Base-by-base conservation (phyloP, 1,140 invertebrate genomes). In the Leptinotarsa defecta region DNA sequence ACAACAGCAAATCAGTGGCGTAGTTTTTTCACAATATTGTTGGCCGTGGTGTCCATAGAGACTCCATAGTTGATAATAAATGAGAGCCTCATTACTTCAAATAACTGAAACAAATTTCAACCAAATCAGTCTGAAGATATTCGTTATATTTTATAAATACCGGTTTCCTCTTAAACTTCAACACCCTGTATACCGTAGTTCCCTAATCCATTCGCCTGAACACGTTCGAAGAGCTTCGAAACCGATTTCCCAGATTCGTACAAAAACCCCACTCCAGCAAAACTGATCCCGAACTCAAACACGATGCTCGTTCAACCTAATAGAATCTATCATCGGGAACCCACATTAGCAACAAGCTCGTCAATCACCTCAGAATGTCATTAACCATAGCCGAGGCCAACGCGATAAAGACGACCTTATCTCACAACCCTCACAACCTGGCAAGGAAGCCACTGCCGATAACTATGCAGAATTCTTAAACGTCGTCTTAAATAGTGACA, bases 401-500 rank as follows among this genome's bases (percentile, higher is more conserved):
- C 22, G 68, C 68, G 68, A 70, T 70, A 70, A 70, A 70, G 48
- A 57, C 43, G 48, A 52, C 68, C 68, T 70, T 70, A 70, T 70
- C 68, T 70, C 20, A 5, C 20, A 48, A 15, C 34, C 48, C 68
- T 70, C 20, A 5, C 20, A 48, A 15, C 34, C 48, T 17, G 68
- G 68, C 52, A 3, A 57, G 52, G 52, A 57, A 57, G 52, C 71
- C 48, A 24, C 57, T 61, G 71, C 24, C 61, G 71, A 73, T 61
- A 76, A 62, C 65, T 76, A 76, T 76, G 75, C 75, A 76, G 71
- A 76, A 73, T 73, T 52, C 68, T 68, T 76, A 43, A 68, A 27
- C 65, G 13, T 43, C 72, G 71, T 48, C 67, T 64, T 73, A 74
- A 73, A 73, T 73, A 73, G n/a, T 62, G 17, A 73, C 75, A 72